Evolutionary conservation across 2,888 invertebrate genomes (phyloP), one percentile per base, ranked within the genome.

Genomic region (Digitonthophagus gazella): DNA sequence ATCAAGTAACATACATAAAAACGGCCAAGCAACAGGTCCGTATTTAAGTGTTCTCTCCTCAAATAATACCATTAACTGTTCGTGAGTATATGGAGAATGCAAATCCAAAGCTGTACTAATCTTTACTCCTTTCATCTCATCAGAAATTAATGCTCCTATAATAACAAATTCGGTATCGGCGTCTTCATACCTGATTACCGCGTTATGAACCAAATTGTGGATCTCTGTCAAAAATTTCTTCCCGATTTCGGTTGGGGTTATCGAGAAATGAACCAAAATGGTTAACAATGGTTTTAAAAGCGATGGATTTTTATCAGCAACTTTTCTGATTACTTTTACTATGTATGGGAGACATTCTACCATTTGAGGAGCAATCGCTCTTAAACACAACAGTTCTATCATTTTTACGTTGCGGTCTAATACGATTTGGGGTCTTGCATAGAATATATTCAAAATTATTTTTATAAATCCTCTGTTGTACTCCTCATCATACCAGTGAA

Each of bases 1-100:
- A 11, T 54, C 15, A 2, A 68, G 65, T 11, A 68, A 61, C 19
- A 68, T 44, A 4, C 65, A 15, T 8, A 68, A 15, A 8, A 68
- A 54, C 20, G 65, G 61, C 68, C 68, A 68, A 14, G 58, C 61
- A 4, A 57, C 22, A 11, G 65, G 19, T 6, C 20, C 20, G 14
- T 68, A 54, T 16, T 68, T 68, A 5, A 68, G 61, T 4, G 65
- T 61, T n/a, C 65, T 56, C 61, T 68, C 68, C 15, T 65, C 22
- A 6, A 68, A 15, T 58, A 68, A 18, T 3, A 58, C 19, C 15
- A 15, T 19, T 8, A 66, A 58, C 65, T 68, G 28, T 6, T 57
- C 65, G 5, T 18, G 4, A 4, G 65, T 65, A 54, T 65, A 20
- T n/a, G 55, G 65, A 54, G 58, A 65, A 20, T 65, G 55, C 15